Conservation (phyloP, 2,888 invertebrate species). For the Crepidodera aurea region DNA sequence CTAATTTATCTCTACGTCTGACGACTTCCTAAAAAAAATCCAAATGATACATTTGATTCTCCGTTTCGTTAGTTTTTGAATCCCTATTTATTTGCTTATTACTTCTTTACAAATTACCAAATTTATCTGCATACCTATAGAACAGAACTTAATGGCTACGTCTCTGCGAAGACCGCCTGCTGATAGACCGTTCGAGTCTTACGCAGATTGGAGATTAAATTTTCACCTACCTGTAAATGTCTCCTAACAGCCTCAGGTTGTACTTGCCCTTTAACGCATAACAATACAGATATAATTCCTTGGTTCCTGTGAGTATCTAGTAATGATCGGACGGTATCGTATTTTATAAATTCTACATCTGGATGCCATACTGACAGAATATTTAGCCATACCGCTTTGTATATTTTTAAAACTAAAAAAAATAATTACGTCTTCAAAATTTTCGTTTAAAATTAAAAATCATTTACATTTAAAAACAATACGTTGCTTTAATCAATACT, state of each 20-base stretch:
- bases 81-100: too few relatives aligned
- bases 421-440: not conserved
- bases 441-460: too few relatives aligned
- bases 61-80: too few relatives aligned
- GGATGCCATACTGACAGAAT: slow-evolving; percentile 54
- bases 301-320: slow-evolving; percentile 78
- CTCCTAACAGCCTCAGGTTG: slow-evolving; percentile 56
- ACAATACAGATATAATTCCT: slow-evolving; percentile 75
- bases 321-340: slow-evolving; percentile 67
- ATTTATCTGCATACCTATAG: too few relatives aligned
- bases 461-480: too few relatives aligned
- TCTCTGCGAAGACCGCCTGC: too few relatives aligned
- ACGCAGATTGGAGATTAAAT: too few relatives aligned
- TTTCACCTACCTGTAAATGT: slow-evolving; percentile 54
- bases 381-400: slow-evolving; percentile 53
- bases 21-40: slow-evolving; percentile 63
- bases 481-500: not conserved
- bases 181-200: too few relatives aligned
- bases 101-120: too few relatives aligned
- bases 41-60: too few relatives aligned
- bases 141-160: too few relatives aligned
- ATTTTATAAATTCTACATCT: slow-evolving; percentile 57
- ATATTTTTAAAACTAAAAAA: slow-evolving; percentile 52
- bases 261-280: slow-evolving; percentile 67
- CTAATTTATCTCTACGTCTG: slow-evolving; percentile 67